Evolutionary conservation across 2,888 invertebrate species (phyloP).

Genomic region (Endotricha flammealis): DNA sequence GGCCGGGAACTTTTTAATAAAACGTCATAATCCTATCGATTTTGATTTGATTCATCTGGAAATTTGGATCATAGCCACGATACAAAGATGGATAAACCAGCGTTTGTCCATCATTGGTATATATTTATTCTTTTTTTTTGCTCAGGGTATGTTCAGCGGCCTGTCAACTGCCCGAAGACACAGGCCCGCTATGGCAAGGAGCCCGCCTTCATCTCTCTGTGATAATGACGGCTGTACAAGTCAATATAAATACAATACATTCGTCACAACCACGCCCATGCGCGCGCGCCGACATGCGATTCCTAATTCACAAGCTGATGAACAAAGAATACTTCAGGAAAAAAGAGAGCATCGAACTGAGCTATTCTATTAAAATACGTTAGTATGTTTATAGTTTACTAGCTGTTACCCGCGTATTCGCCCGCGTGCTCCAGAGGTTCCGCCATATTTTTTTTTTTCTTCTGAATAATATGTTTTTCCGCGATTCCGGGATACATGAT

Average conservation of each 20-base stretch:
- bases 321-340: slow-evolving; percentile 36
- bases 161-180: slow-evolving; percentile 47
- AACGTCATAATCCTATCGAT: too few relatives aligned
- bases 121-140: not conserved
- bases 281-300: slow-evolving; percentile 37
- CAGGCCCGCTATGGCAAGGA: slow-evolving; percentile 41
- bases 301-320: slow-evolving; percentile 39
- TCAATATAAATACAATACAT: slow-evolving; percentile 25
- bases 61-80: not conserved
- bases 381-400: slow-evolving; percentile 27
- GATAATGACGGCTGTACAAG: slow-evolving; percentile 24
- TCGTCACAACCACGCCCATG: slow-evolving; percentile 33
- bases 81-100: not conserved
- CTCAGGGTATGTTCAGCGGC: slow-evolving; percentile 61
- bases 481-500: too few relatives aligned
- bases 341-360: slow-evolving; percentile 31
- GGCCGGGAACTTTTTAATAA: too few relatives aligned
- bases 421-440: too few relatives aligned
- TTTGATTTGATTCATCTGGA: too few relatives aligned
- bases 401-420: too few relatives aligned
- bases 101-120: not conserved
- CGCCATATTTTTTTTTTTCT: too few relatives aligned
- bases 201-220: slow-evolving; percentile 39
- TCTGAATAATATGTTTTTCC: too few relatives aligned
- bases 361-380: slow-evolving; percentile 48